phyloP scores from a whole-genome alignment of 1,140 invertebrate species.

The Scaptomyza graminum region DNA sequence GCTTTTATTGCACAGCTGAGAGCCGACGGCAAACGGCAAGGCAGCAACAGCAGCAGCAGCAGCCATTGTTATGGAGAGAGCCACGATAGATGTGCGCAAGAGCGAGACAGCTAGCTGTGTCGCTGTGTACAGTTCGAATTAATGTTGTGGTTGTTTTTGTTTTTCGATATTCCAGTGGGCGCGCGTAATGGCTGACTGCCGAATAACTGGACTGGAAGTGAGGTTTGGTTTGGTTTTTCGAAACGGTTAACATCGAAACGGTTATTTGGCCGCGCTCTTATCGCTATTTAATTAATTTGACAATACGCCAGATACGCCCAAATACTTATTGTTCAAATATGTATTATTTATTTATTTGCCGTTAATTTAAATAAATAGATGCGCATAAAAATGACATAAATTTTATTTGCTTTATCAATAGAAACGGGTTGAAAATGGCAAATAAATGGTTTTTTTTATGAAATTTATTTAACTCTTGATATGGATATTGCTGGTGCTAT shows the following conservation, averaged over 20 bases:
- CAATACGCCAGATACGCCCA: constrained; percentile 29
- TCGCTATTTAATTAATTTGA: constrained; percentile 50
- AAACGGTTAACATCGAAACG: constrained; percentile 59
- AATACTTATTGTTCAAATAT: constrained; percentile 41
- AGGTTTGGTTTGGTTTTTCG: background rate
- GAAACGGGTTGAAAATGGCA: constrained; percentile 50
- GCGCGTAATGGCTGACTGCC: constrained; percentile 69
- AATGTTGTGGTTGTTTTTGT: background rate
- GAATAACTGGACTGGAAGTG: constrained; percentile 27
- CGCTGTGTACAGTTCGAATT: constrained; percentile 54
- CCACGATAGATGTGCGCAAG: constrained; percentile 9
- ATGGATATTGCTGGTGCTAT: constrained; percentile 11
- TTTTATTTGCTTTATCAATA: constrained; percentile 28
- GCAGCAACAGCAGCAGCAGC: constrained; percentile 25
- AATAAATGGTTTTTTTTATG: background rate
- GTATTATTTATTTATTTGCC: constrained; percentile 66
- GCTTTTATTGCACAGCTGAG: constrained; percentile 44
- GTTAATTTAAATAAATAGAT: constrained; percentile 56
- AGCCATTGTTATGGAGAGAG: constrained; percentile 66
- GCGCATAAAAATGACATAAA: constrained; percentile 73
- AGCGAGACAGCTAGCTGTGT: constrained; percentile 29
- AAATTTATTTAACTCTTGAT: constrained; percentile 23
- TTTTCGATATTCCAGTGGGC: constrained; percentile 61
- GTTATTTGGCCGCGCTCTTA: constrained; percentile 42
- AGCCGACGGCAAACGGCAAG: constrained; percentile 38